phyloP scores from a whole-genome alignment of 1,140 invertebrate genomes.

The Ephestia elutella region DNA sequence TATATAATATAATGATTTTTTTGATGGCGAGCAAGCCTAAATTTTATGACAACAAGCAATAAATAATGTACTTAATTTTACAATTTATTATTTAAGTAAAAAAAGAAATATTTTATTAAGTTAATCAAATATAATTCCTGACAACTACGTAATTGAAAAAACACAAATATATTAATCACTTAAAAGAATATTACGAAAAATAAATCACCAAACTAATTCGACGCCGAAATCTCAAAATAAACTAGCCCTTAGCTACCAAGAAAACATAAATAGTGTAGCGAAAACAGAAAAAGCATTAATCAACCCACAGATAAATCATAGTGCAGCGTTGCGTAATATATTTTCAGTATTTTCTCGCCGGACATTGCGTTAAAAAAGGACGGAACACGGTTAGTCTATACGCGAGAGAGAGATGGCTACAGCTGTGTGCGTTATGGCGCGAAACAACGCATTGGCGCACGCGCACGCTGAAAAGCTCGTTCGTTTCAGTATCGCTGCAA shows the following conservation, averaged over 20 bases:
- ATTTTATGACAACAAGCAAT: too few relatives aligned
- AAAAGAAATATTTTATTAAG: too few relatives aligned
- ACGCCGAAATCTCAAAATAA: background rate
- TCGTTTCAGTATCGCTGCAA: slow-evolving; percentile 54
- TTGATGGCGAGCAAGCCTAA: too few relatives aligned
- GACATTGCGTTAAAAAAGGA: slow-evolving; percentile 46
- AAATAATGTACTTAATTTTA: too few relatives aligned
- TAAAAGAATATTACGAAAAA: background rate
- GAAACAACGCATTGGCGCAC: slow-evolving; percentile 26
- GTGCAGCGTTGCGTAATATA: slow-evolving; percentile 48
- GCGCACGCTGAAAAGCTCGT: slow-evolving; percentile 65
- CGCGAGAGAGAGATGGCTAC: slow-evolving; percentile 37
- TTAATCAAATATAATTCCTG: too few relatives aligned
- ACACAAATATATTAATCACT: background rate
- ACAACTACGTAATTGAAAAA: background rate
- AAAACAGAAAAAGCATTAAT: slow-evolving; percentile 57
- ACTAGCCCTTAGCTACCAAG: background rate
- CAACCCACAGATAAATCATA: slow-evolving; percentile 59
- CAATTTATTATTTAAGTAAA: too few relatives aligned
- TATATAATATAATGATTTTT: too few relatives aligned
- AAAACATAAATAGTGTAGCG: slow-evolving; percentile 47
- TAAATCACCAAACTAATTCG: background rate
- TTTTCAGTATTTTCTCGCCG: slow-evolving; percentile 62
- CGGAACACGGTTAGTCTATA: slow-evolving; percentile 4
- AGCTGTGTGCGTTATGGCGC: background rate